phyloP scores from a whole-genome alignment of 2,797 vertebrate genomes.

The Sebastes kiyomatsui region DNA sequence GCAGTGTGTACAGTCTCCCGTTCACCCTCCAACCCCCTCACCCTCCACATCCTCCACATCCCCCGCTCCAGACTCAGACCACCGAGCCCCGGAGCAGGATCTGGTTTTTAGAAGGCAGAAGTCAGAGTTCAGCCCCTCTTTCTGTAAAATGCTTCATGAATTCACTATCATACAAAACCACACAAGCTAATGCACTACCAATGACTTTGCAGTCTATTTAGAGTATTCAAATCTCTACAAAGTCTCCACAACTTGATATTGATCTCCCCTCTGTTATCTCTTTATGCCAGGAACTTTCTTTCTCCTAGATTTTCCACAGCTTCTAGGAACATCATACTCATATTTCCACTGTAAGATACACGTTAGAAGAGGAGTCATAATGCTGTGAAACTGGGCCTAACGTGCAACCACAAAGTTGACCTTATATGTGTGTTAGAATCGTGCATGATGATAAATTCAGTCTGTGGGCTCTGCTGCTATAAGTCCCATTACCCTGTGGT shows the following conservation, averaged over 20 bases:
- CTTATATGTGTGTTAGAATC: background rate
- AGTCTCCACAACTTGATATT: background rate
- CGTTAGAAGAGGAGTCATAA: background rate
- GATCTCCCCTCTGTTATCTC: background rate
- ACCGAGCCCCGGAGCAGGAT: background rate
- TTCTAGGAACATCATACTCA: background rate
- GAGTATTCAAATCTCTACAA: background rate
- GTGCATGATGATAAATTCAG: background rate
- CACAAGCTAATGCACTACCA: background rate
- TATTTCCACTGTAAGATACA: background rate
- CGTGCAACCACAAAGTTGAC: background rate
- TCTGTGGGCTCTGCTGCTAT: background rate
- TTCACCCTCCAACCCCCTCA: background rate
- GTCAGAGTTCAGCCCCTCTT: background rate
- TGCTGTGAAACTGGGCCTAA: background rate
- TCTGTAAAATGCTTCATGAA: background rate
- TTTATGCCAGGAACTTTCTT: background rate
- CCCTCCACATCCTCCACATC: conserved; percentile 13
- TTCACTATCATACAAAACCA: background rate
- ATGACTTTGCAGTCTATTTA: background rate
- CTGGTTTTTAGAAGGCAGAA: background rate
- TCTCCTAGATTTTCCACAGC: background rate
- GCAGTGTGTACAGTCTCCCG: conserved; percentile 37
- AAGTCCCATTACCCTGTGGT: background rate
- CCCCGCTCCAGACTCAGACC: conserved; percentile 10